phyloP scores from a whole-genome alignment of 2,888 invertebrate species.

The Mystacides longicornis region DNA sequence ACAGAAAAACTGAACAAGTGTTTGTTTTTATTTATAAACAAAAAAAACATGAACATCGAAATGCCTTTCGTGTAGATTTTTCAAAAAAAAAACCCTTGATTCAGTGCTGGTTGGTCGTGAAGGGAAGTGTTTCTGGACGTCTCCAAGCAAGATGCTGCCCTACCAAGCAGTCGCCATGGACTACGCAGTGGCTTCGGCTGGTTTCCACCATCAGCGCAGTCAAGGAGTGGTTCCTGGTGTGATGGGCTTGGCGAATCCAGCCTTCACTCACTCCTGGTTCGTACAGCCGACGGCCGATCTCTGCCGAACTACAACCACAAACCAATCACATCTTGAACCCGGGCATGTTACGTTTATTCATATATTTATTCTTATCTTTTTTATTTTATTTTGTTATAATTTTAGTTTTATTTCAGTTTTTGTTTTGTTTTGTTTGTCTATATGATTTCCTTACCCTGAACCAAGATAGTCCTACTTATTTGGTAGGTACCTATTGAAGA shows the following conservation, averaged over 20 bases:
- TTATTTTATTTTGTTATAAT: conserved; percentile 7
- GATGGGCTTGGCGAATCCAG: conserved; percentile 59
- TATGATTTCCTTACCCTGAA: neutral
- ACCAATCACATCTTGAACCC: conserved; percentile 79
- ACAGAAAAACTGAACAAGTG: too few relatives aligned
- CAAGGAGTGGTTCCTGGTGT: conserved; percentile 41
- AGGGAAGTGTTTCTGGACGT: neutral
- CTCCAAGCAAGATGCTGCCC: conserved; percentile 61
- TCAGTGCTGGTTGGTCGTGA: neutral
- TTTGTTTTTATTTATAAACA: too few relatives aligned
- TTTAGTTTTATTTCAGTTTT: conserved; percentile 11
- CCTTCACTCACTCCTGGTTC: conserved; percentile 93
- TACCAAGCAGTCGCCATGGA: conserved; percentile 86
- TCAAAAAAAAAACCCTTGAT: neutral
- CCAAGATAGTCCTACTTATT: too few relatives aligned
- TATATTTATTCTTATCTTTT: conserved; percentile 32
- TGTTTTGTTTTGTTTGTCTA: conserved; percentile 6
- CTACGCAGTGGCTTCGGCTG: conserved; percentile 58
- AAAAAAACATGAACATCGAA: neutral
- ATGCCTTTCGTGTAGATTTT: neutral
- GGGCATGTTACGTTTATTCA: conserved; percentile 78
- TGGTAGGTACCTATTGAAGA: too few relatives aligned
- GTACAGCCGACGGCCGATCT: conserved; percentile 83
- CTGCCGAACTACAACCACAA: conserved; percentile 75
- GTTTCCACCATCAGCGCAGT: conserved; percentile 42